Percentiles rank a stretch among this genome's conserved stretches.
Conservation (phyloP, 2,797 vertebrate genomes). For the Gymnocypris eckloni region DNA sequence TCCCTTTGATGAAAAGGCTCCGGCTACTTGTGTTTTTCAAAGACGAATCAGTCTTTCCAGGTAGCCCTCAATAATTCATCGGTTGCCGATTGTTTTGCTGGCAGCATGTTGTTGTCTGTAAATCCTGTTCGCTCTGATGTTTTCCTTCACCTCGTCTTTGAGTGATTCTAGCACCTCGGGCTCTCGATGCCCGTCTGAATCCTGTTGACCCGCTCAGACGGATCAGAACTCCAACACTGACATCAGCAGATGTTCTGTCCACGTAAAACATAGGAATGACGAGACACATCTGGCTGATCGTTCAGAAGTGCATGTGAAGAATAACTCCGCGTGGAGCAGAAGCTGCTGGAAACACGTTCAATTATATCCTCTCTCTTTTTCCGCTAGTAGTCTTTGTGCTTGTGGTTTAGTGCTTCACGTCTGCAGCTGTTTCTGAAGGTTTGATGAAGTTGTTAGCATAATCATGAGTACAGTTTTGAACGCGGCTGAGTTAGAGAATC, state of each 20-base stretch:
- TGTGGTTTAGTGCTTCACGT: background rate
- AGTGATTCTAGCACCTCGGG: background rate
- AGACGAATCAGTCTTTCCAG: background rate
- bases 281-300: background rate
- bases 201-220: background rate
- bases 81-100: background rate
- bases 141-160: background rate
- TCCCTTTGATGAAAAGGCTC: slow-evolving; percentile 5
- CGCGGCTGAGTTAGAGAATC: too few relatives aligned
- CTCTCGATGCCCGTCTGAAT: background rate
- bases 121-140: background rate
- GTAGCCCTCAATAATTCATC: background rate
- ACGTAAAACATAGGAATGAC: background rate
- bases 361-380: too few relatives aligned
- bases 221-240: background rate
- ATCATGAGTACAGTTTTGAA: too few relatives aligned
- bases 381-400: too few relatives aligned
- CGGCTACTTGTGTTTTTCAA: background rate
- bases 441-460: background rate
- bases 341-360: background rate
- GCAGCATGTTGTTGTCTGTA: background rate
- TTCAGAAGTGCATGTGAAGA: background rate
- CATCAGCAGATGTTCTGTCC: background rate
- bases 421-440: background rate
- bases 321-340: background rate